phyloP scores from a whole-genome alignment of 2,888 invertebrate species.

The Mamestra brassicae region DNA sequence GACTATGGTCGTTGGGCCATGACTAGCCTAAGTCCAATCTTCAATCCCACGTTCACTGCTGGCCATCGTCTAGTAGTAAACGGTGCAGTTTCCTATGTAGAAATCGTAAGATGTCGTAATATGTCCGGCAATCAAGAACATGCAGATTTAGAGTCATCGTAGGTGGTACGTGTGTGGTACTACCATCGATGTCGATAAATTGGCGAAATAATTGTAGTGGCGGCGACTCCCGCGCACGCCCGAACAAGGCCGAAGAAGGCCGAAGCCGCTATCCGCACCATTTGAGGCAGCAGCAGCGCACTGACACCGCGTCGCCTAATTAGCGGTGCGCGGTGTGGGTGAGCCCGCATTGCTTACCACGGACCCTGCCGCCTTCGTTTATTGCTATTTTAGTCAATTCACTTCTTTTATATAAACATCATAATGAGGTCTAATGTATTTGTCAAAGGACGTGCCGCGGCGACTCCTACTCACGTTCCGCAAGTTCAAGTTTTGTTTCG shows the following conservation, averaged over 20 bases:
- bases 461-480: slow-evolving; percentile 33
- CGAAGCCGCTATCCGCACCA: slow-evolving; percentile 80
- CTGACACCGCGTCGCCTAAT: slow-evolving; percentile 84
- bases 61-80: slow-evolving; percentile 1
- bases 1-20: not conserved
- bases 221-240: slow-evolving; percentile 84
- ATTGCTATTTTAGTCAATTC: slow-evolving; percentile 71
- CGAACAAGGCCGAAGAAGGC: slow-evolving; percentile 81
- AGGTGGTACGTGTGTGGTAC: slow-evolving; percentile 60
- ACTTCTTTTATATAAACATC: slow-evolving; percentile 63
- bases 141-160: slow-evolving; percentile 46
- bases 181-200: slow-evolving; percentile 69
- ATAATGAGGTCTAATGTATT: slow-evolving; percentile 72
- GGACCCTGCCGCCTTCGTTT: slow-evolving; percentile 80
- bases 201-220: slow-evolving; percentile 79
- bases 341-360: slow-evolving; percentile 81
- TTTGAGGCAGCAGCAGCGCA: slow-evolving; percentile 82
- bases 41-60: slow-evolving; percentile 18
- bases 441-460: slow-evolving; percentile 55
- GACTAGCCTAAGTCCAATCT: slow-evolving; percentile 4
- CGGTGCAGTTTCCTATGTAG: slow-evolving; percentile 9
- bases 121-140: slow-evolving; percentile 37
- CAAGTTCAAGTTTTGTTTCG: slow-evolving; percentile 32
- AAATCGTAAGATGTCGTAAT: slow-evolving; percentile 33
- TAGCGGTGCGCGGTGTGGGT: slow-evolving; percentile 86